Evolutionary conservation across 2,888 invertebrate species (phyloP).

Genomic region (Malacosoma neustria): DNA sequence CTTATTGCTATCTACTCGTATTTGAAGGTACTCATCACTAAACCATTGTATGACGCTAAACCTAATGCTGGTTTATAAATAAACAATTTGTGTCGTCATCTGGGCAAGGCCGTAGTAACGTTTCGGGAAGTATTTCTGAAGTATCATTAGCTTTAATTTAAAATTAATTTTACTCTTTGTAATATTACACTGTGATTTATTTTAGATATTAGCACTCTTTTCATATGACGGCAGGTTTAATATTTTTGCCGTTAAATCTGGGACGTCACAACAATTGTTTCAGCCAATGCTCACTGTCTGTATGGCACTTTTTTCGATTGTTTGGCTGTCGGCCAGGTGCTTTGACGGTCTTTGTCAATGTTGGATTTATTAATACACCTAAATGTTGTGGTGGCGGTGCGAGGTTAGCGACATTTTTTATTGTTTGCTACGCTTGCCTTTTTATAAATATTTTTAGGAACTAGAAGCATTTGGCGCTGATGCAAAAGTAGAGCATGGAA

Average conservation of each 20-base stretch:
- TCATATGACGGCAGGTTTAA: not conserved
- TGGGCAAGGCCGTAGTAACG: not conserved
- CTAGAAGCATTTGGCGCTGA: no score
- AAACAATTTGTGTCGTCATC: not conserved
- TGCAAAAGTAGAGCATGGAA: no score
- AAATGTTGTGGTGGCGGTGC: constrained; percentile 45
- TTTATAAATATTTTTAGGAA: no score
- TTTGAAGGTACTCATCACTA: no score
- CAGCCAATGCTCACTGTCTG: constrained; percentile 29
- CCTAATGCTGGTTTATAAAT: not conserved
- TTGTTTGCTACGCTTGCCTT: no score
- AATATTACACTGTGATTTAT: not conserved
- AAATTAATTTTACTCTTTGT: not conserved
- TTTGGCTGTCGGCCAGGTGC: constrained; percentile 58
- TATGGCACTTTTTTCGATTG: constrained; percentile 47
- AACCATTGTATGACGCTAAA: not conserved
- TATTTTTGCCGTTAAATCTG: not conserved
- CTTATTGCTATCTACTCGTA: no score
- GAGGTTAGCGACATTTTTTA: constrained; percentile 49
- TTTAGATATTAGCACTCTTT: not conserved
- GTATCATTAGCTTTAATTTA: not conserved
- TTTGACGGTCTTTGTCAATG: constrained; percentile 75
- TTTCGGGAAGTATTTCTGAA: not conserved
- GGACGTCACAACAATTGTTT: constrained; percentile 38
- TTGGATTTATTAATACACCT: constrained; percentile 69